Conservation (phyloP, 2,888 invertebrate genomes). For the Baccha elongata region DNA sequence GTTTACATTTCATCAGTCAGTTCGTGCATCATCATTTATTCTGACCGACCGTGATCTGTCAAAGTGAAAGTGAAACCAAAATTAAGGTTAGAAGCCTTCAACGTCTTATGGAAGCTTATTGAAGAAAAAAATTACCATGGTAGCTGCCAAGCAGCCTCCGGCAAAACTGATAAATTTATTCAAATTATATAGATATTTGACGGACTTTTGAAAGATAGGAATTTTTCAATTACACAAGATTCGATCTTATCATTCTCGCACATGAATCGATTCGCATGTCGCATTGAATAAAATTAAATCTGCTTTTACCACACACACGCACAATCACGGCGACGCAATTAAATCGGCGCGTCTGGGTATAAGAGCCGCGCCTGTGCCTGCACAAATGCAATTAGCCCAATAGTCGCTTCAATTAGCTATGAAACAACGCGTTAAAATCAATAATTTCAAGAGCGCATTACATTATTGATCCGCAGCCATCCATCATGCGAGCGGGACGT, state of each 20-base stretch:
- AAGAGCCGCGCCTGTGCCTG: background rate
- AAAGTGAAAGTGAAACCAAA: conserved; percentile 19
- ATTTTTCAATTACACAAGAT: conserved; percentile 23
- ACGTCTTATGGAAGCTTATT: background rate
- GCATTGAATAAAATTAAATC: conserved; percentile 47
- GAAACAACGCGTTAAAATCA: conserved; percentile 57
- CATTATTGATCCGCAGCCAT: conserved; percentile 64
- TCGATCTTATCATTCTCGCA: conserved; percentile 22
- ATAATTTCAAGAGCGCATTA: conserved; percentile 70
- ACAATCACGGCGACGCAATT: conserved; percentile 4
- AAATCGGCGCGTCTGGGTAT: background rate
- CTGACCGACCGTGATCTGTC: background rate
- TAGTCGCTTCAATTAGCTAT: conserved; percentile 63
- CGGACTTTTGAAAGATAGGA: conserved; percentile 14
- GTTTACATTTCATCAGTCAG: background rate
- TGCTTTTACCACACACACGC: conserved; percentile 30
- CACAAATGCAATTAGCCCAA: conserved; percentile 61
- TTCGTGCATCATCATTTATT: background rate
- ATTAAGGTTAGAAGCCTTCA: conserved; percentile 5
- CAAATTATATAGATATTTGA: conserved; percentile 44
- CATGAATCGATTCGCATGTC: conserved; percentile 1
- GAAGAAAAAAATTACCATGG: too few relatives aligned
- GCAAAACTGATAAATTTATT: conserved; percentile 30
- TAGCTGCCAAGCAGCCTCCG: conserved; percentile 1
- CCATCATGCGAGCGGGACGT: conserved; percentile 64